Evolutionary conservation across 2,113 vertebrate genomes (phyloP).

Genomic region (Regulus satrapa): DNA sequence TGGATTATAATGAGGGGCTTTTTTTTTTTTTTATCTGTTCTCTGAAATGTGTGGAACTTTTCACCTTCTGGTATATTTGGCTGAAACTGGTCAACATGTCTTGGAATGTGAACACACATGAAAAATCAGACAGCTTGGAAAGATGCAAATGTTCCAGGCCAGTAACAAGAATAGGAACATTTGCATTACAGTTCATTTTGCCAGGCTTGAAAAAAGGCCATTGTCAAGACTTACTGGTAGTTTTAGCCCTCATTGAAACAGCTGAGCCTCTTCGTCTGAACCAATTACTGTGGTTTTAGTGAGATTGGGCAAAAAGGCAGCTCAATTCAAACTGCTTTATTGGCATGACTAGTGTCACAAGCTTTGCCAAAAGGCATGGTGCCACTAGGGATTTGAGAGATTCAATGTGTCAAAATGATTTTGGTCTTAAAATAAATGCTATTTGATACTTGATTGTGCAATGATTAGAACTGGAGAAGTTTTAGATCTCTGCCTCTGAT

Average conservation of each 20-base stretch:
- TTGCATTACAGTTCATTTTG: neutral
- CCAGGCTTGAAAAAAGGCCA: neutral
- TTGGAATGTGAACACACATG: neutral
- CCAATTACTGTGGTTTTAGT: conserved; percentile 31
- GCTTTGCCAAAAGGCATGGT: conserved; percentile 26
- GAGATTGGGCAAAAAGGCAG: neutral
- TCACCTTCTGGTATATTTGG: neutral
- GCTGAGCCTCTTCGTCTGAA: neutral
- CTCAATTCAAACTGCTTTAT: conserved; percentile 8
- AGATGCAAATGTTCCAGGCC: neutral
- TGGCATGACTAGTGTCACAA: neutral
- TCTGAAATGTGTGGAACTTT: neutral
- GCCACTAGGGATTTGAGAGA: conserved; percentile 4
- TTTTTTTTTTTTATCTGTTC: neutral
- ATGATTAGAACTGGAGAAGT: neutral
- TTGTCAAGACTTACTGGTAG: neutral
- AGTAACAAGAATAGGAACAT: neutral
- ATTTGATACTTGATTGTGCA: neutral
- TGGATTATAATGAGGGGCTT: neutral
- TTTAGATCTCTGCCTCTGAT: neutral
- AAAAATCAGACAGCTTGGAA: neutral
- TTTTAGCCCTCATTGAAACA: neutral
- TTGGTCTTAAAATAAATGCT: neutral
- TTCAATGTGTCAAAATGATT: neutral
- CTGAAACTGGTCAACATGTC: neutral